Base-by-base conservation (phyloP, 2,113 vertebrate species). In the Rallus limicola region DNA sequence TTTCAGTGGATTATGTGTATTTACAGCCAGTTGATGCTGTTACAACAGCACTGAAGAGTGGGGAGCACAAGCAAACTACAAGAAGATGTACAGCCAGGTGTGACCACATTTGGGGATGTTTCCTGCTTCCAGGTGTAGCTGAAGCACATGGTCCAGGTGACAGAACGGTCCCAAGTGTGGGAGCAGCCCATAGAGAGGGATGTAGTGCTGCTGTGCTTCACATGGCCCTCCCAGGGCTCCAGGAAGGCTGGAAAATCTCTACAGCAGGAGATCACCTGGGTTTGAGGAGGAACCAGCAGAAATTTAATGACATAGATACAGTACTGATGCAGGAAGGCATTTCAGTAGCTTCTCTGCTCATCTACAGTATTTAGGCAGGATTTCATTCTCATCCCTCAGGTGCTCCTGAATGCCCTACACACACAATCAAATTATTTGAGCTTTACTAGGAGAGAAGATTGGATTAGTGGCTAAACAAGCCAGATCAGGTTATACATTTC, bases 341-440 rank as follows among this genome's bases (percentile, higher is more conserved):
- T 82, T 95, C 77, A 76, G 81, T 23, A 89, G 53, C 72, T 85
- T 87, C 56, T 26, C 62, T 40, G n/a, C 81, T 81, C 20, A 2
- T 63, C 81, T 58, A 10, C 69, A 82, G 64, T 62, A 56, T 78
- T 40, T 62, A 40, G 55, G 65, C n/a, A 72, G 77, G 38, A 87
- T 92, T 97, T 93, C 69, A 29, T 58, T 87, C 77, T 69, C 86
- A 48, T 92, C 74, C 86, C 68, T 79, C 91, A 89, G 86, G 93
- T 89, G 70, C 84, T 94, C 23, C 91, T 48, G 72, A 48, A 19
- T 36, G 92, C 69, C 72, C 93, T 91, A 82, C 71, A 18, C 48
- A 69, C 55, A 69, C 48, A 82, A 95, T 90, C 89, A 75, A 76
- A 95, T 95, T 72, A 85, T 40, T 87, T 60, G n/a, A 85, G 76